Conservation (phyloP, 2,888 invertebrate genomes). For the Rambutsinella grinnellia region DNA sequence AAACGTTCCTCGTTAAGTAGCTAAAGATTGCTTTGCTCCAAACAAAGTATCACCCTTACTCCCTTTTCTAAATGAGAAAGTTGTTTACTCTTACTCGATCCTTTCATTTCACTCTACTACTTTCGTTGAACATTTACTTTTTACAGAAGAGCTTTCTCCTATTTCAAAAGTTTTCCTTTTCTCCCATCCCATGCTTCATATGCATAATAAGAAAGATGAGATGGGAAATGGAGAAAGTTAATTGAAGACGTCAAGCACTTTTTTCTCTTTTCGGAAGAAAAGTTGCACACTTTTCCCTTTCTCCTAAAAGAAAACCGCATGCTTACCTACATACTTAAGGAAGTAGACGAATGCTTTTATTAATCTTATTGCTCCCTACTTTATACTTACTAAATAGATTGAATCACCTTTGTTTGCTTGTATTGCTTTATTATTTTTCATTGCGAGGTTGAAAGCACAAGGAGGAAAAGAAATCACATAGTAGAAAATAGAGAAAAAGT, state of each 20-base stretch:
- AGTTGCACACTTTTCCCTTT: not conserved
- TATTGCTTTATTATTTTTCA: not conserved
- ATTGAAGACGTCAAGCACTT: not conserved
- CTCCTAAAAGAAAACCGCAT: no score
- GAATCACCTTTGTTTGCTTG: not conserved
- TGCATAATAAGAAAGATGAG: not conserved
- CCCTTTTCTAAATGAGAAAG: not conserved
- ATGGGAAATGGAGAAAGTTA: not conserved
- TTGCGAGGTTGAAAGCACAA: not conserved
- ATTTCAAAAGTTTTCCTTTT: not conserved
- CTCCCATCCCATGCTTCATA: not conserved
- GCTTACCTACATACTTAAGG: no score
- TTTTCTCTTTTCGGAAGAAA: not conserved
- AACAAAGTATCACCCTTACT: not conserved
- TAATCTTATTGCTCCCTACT: not conserved
- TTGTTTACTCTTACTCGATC: not conserved
- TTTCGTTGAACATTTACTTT: not conserved
- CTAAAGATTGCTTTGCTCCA: slow-evolving; percentile 5
- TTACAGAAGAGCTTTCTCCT: not conserved
- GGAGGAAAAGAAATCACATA: not conserved
- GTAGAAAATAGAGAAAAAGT: no score
- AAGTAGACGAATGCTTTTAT: no score
- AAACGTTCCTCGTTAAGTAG: slow-evolving; percentile 12
- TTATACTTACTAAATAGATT: not conserved
- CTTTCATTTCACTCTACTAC: not conserved